Percentiles rank a stretch among this genome's conserved stretches.
phyloP scores from a whole-genome alignment of 2,888 invertebrate genomes.

The Ctena decussata region DNA sequence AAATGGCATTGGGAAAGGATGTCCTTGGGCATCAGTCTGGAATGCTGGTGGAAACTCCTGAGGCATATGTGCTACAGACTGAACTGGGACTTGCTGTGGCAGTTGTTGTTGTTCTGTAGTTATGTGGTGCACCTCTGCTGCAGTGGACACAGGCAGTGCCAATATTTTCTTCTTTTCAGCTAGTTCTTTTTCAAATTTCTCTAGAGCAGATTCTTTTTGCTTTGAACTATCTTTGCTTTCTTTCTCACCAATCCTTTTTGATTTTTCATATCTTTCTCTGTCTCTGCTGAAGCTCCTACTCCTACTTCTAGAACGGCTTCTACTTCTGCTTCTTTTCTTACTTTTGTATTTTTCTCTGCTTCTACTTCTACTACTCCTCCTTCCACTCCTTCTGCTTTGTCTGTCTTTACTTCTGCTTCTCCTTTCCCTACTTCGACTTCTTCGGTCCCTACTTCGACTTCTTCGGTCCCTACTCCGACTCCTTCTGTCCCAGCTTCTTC shows the following conservation, averaged over 20 bases:
- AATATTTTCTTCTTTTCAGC: conserved; percentile 59
- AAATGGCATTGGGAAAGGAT: conserved; percentile 59
- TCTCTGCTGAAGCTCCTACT: conserved; percentile 8
- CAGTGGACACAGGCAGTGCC: conserved; percentile 27
- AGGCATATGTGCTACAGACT: conserved; percentile 7
- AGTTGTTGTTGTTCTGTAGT: conserved; percentile 21
- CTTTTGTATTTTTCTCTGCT: conserved; percentile 27
- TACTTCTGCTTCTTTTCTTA: conserved; percentile 34
- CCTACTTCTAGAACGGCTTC: conserved; percentile 20
- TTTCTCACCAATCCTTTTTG: conserved; percentile 31
- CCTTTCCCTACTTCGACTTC: conserved; percentile 34
- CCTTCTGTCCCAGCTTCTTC: conserved; percentile 34
- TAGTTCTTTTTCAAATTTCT: conserved; percentile 65
- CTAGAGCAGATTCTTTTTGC: conserved; percentile 54
- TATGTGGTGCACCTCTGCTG: conserved; percentile 24
- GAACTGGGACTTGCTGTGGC: not conserved
- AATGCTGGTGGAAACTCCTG: not conserved
- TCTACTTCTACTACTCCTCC: conserved; percentile 31
- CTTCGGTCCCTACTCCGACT: conserved; percentile 37
- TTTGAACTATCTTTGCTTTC: conserved; percentile 29
- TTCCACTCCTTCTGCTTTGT: conserved; percentile 40
- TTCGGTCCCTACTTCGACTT: conserved; percentile 37
- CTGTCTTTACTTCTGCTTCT: conserved; percentile 39
- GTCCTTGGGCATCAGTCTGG: conserved; percentile 21
- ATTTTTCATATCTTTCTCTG: conserved; percentile 31